Evolutionary conservation across 1,140 invertebrate genomes (phyloP).

Genomic region (Drosophila repletoides): DNA sequence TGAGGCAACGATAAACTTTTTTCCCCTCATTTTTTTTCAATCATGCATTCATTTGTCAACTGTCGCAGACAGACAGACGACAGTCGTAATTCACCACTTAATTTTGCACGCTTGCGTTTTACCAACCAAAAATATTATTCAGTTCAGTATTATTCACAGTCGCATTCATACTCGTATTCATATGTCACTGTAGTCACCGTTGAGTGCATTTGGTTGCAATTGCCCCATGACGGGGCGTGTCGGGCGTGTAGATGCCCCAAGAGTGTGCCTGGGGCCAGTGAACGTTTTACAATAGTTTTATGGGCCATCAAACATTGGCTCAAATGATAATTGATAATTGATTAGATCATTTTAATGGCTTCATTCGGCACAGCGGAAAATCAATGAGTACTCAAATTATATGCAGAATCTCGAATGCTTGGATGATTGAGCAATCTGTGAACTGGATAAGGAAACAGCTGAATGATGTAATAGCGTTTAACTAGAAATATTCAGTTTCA

Average conservation of each 20-base stretch:
- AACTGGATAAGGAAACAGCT: too few species aligned
- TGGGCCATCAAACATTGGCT: conserved; percentile 40
- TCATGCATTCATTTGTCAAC: conserved; percentile 64
- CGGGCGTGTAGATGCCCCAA: background rate
- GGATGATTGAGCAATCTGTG: too few species aligned
- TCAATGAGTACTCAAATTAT: conserved; percentile 11
- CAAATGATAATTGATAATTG: conserved; percentile 30
- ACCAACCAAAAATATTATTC: conserved; percentile 16
- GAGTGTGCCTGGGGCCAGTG: conserved; percentile 6
- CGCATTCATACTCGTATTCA: conserved; percentile 20
- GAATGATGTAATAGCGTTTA: too few species aligned
- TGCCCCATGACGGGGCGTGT: conserved; percentile 9
- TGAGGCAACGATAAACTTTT: too few species aligned
- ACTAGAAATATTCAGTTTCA: too few species aligned
- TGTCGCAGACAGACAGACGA: conserved; percentile 24
- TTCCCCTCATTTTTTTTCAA: conserved; percentile 27
- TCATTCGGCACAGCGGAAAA: conserved; percentile 6
- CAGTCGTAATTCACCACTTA: conserved; percentile 42
- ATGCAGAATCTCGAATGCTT: background rate
- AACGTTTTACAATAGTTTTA: conserved; percentile 46
- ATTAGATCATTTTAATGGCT: conserved; percentile 2
- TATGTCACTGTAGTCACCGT: conserved; percentile 31
- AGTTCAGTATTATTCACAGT: conserved; percentile 3
- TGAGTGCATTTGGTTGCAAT: conserved; percentile 26
- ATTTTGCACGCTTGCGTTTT: conserved; percentile 10